Evolutionary conservation across 1,140 invertebrate species (phyloP), one percentile per base, ranked within the genome.

Genomic region (Leptinotarsa lineolata): DNA sequence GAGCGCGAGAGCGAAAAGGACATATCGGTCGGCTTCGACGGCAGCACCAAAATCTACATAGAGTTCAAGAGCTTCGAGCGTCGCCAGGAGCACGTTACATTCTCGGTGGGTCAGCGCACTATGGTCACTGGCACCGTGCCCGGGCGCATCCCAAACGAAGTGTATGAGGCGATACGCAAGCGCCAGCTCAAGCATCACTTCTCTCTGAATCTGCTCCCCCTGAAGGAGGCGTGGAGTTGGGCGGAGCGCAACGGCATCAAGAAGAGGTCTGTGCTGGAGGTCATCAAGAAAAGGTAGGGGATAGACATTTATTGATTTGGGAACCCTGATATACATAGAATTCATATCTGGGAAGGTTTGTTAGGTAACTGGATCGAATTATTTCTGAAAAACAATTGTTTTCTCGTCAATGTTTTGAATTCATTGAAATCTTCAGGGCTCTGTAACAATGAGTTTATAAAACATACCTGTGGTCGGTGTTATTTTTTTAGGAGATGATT

Each of bases 81-180:
- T 6, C 18, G 30, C 18, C 16, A 22, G 0, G 21, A 78, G 39
- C 67, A 69, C 1, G 46, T 58, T 72, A n/a, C 72, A 54, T 74
- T 76, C 16, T 79, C 63, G 12, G 69, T 81, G n/a, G 71, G 80
- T 64, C 77, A 78, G 68, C 65, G 75, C 79, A 12, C 75, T 76
- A 72, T 65, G 44, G 75, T 84, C 69, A 77, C 80, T 2, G 78
- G 65, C 1, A 83, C 84, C 4, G 87, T 90, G 58, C 88, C 89
- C 1, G 90, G 90, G 2, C 87, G 88, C 83, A 88, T 94, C 69
- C 81, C 89, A 5, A 86, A 89, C 18, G 89, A 91, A 18, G 91
- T 97, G 0, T 96, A 94, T 84, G 90, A 91, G 77, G 92, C 94
- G 3, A 78, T 97, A 0, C 93, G 94, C 83, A 87, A 93, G 79